phyloP scores from a whole-genome alignment of 2,888 invertebrate genomes.

The Protophormia terraenovae region DNA sequence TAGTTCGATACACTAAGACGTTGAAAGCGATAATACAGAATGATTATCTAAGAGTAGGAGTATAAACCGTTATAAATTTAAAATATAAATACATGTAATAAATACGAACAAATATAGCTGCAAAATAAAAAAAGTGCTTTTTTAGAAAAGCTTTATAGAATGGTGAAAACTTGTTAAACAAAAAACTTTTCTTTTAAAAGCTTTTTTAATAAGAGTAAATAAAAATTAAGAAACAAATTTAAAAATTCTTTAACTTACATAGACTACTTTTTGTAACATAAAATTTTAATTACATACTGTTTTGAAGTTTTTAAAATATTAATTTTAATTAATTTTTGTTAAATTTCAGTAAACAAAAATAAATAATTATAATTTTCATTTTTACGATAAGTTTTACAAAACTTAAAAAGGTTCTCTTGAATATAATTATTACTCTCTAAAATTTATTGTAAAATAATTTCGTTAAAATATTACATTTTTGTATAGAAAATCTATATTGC shows the following conservation, averaged over 20 bases:
- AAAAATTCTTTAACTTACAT: background rate
- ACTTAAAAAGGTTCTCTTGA: background rate
- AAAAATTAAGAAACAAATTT: background rate
- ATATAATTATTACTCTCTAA: no score
- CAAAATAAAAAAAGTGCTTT: conserved; percentile 1
- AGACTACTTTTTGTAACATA: background rate
- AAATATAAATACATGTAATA: background rate
- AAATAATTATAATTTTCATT: no score
- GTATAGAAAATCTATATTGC: background rate
- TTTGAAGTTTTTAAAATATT: background rate
- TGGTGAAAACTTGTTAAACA: no score
- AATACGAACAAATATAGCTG: background rate
- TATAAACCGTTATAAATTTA: background rate
- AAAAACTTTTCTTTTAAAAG: background rate
- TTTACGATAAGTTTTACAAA: no score
- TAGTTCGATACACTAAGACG: background rate
- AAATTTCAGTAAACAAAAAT: background rate
- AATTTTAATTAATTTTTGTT: background rate
- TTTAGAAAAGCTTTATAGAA: conserved; percentile 19
- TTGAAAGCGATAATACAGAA: background rate
- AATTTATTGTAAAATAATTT: background rate
- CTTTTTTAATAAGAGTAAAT: background rate
- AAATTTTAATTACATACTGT: background rate
- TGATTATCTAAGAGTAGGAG: background rate
- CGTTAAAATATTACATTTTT: background rate